phyloP scores from a whole-genome alignment of 2,888 invertebrate genomes.

The Drosophila niveifrons region DNA sequence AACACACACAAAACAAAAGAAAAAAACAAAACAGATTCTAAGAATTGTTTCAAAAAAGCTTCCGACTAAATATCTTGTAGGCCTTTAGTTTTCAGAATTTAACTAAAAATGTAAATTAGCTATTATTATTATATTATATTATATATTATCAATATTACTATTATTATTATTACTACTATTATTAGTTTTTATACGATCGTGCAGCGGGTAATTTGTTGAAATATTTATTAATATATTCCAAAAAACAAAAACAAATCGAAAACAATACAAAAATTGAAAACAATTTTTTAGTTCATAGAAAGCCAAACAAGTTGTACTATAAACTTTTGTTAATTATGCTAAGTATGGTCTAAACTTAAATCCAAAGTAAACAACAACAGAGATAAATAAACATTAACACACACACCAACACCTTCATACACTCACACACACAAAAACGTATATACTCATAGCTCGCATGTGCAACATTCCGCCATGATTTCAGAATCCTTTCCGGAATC shows the following conservation, averaged over 20 bases:
- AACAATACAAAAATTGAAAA: constrained; percentile 28
- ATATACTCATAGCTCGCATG: constrained; percentile 56
- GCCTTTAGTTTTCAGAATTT: constrained; percentile 65
- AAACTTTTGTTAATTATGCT: constrained; percentile 77
- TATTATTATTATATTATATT: constrained; percentile 46
- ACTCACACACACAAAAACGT: constrained; percentile 10
- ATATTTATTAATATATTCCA: constrained; percentile 71
- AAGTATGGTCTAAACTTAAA: constrained; percentile 54
- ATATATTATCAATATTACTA: constrained; percentile 39
- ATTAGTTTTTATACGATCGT: constrained; percentile 64
- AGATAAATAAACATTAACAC: constrained; percentile 32
- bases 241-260: constrained; percentile 32
- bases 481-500: constrained; percentile 27
- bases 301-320: constrained; percentile 69
- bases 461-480: constrained; percentile 74
- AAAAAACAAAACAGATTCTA: constrained; percentile 55
- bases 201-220: constrained; percentile 71
- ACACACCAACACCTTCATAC: constrained; percentile 17
- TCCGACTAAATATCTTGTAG: constrained; percentile 58
- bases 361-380: constrained; percentile 35
- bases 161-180: constrained; percentile 56
- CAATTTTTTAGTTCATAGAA: constrained; percentile 67
- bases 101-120: constrained; percentile 62
- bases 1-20: constrained; percentile 17
- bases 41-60: constrained; percentile 71